Base-by-base conservation (phyloP, 1,140 invertebrate species). In the Drosophila repletoides region DNA sequence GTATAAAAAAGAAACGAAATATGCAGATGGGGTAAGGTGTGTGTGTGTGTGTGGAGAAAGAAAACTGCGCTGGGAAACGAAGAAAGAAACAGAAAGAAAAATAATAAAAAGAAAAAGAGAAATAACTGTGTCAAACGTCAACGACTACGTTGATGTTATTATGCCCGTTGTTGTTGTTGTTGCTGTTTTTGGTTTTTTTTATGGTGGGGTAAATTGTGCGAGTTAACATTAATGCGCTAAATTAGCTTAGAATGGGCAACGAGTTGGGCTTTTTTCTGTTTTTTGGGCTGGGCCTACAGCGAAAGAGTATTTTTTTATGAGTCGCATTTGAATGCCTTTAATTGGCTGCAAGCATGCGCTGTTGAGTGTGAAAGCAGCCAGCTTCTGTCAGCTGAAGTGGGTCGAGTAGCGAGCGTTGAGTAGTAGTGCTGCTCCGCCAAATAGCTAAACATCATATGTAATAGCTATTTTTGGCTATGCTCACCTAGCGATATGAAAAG, bases 41-140 rank as follows among this genome's bases (percentile, higher is more conserved):
- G 56, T 21, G 41, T 14, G 24, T 21, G 45, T 22, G 48, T 21
- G 56, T 26, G 17, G 5, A n/a, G 15, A 52, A 65, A 65, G 77
- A 77, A 84, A 83, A 74, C 38, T 31, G 63, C 22, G 40, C 72
- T 83, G 79, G 65, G 69, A 77, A 83, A 73, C 14, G 56, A 53
- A 58, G 65, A 52, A 53, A 58, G 65, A 69, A 53, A 43, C 34
- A 58, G 15, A 46, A 58, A 59, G 53, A 77, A 61, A 81, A 64
- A 74, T 28, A 58, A 58, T 55, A 63, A 21, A 12, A 9, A 9
- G 3, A 10, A 9, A 41, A 15, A 26, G 14, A 52, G 41, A 53
- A 45, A 60, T 36, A 83, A 77, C 59, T 83, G 65, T 83, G 77
- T 83, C 77, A 84, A 83, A 83, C 61, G 77, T 84, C 79, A 83